Base-by-base conservation (phyloP, 2,797 vertebrate species). In the Epinephelus malabaricus region DNA sequence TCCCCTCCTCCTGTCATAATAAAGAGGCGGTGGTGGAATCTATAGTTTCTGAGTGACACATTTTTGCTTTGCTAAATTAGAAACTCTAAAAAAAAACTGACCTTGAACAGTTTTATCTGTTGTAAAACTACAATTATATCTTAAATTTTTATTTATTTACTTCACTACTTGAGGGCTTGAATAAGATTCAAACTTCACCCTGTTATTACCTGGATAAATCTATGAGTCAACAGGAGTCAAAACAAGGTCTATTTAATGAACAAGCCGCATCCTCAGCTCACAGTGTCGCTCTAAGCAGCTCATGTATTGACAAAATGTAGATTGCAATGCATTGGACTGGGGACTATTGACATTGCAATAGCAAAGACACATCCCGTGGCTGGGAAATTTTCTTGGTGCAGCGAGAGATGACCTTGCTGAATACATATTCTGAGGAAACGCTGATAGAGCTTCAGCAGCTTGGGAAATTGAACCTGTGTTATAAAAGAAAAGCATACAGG, bases 381-480 rank as follows among this genome's bases (percentile, higher is more conserved):
- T 7, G 61, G 69, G 58, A 80, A 73, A 45, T 66, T 56, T 65
- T 83, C 73, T 66, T 43, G 65, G 84, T 38, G 86, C 81, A 78
- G 76, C 58, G 76, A 81, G 76, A 83, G 84, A 90, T 79, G 90
- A 90, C 89, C 90, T 92, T 89, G 87, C 74, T 86, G 86, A 92
- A 91, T 80, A 84, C 78, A 86, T 85, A 85, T 87, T 87, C 70
- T 65, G 77, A 66, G 83, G 79, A 86, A 85, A 86, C 60, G 69
- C 87, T 84, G 85, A 89, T 86, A 76, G 80, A 82, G 86, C 79
- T 89, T 87, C 88, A 88, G 80, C 56, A 89, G 88, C 87, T 70
- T 87, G 86, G 87, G 89, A 92, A 93, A 92, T 90, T 89, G 82
- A 86, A 92, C 72, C 86, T 60, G 82, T 81, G 85, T 89, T 90